Base-by-base conservation (phyloP, 2,888 invertebrate genomes). In the Miltochrista miniata region DNA sequence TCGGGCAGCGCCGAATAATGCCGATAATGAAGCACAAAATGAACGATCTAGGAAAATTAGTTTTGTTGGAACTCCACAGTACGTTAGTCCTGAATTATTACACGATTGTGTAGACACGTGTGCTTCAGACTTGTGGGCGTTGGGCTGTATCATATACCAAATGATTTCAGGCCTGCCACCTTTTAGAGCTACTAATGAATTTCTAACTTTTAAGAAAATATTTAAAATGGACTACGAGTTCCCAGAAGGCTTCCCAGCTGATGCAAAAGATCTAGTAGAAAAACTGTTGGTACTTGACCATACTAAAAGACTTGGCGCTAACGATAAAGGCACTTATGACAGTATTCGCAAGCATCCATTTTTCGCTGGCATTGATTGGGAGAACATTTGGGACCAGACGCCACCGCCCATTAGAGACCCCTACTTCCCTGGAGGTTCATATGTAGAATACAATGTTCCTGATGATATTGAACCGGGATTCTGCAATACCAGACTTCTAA, bases 61-160 rank as follows among this genome's bases (percentile, higher is more conserved):
- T 83, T 99, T 99, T 87, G 99, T 99, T 11, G 99, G 99, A 44
- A 99, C 99, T 10, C 99, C 99, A 1, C 99, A 99, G 82, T 99
- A 99, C 85, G 98, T 99, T 0, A 98, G 98, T 50, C 99, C 99
- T 2, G 99, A 99, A 90, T 94, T 99, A 57, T 92, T 99, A 45
- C 96, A 95, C 54, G 95, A 96, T 77, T 94, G 95, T 54, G 94
- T 94, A 1, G 94, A 95, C 46, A 94, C 95, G 42, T 93, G 94
- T 48, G 94, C 96, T 37, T 96, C 97, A 11, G 99, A 99, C 88
- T 92, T 99, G 51, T 99, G 99, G 99, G 99, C 99, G 0, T 92
- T 98, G 40, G 99, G 99, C 29, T 99, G 98, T 85, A 97, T 99
- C 65, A 92, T 99, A 60, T 99, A 97, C 90, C 99, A 99, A 91